Evolutionary conservation across 2,113 vertebrate species (phyloP).

Genomic region (Numida meleagris): DNA sequence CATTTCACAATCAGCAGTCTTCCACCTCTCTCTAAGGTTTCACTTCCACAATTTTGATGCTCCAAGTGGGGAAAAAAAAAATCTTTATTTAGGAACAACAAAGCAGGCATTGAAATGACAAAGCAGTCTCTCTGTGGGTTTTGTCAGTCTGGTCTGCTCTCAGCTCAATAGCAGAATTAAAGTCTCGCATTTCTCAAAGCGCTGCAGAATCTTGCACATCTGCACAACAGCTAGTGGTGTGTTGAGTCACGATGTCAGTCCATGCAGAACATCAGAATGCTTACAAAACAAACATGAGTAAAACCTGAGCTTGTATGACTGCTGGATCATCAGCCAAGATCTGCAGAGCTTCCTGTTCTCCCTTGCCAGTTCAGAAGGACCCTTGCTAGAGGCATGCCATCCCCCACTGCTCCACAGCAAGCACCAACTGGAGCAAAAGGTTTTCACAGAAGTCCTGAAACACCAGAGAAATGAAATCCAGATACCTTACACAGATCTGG

Average conservation of each 20-base stretch:
- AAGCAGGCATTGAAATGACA: neutral
- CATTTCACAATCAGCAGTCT: neutral
- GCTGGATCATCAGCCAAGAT: neutral
- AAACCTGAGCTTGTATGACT: neutral
- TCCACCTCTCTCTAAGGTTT: neutral
- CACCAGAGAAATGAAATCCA: neutral
- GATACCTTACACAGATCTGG: neutral
- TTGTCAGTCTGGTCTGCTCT: neutral
- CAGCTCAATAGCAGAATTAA: neutral
- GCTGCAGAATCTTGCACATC: neutral
- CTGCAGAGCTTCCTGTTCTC: neutral
- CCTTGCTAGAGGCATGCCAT: neutral
- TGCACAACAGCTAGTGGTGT: accelerated
- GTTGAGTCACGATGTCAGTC: neutral
- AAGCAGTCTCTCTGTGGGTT: neutral
- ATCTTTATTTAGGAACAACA: neutral
- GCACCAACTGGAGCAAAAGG: neutral
- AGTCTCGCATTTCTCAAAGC: neutral
- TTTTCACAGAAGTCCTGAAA: neutral
- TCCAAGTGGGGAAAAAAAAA: neutral
- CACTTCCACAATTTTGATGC: neutral
- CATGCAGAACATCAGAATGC: accelerated
- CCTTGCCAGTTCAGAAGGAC: accelerated
- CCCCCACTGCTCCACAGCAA: accelerated
- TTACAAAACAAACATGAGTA: accelerated